Conservation (phyloP, 2,888 invertebrate genomes). For the Ptychoptera albimana region DNA sequence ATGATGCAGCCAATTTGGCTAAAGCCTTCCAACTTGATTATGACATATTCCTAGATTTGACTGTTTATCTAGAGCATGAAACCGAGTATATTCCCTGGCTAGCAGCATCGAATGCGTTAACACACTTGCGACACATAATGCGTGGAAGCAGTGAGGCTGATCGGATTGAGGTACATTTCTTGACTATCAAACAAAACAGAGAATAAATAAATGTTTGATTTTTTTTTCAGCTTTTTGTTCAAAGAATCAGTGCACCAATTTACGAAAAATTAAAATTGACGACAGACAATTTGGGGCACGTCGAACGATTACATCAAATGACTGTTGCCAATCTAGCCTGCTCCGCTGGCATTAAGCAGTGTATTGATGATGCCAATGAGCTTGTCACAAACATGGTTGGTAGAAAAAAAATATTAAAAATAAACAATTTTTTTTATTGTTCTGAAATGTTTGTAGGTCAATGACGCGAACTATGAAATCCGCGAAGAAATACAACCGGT, state of each 20-base stretch:
- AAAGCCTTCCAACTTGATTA: slow-evolving; percentile 37
- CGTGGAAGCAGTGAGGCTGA: neutral
- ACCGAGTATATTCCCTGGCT: slow-evolving; percentile 50
- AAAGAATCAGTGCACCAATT: neutral
- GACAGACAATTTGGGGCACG: neutral
- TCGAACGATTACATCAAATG: neutral
- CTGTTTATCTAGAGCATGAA: slow-evolving; percentile 39
- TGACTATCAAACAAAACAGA: too few species aligned
- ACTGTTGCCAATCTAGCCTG: neutral
- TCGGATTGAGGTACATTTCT: neutral
- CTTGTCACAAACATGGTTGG: neutral
- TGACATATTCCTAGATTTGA: slow-evolving; percentile 36
- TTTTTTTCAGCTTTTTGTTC: neutral
- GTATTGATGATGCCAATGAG: neutral
- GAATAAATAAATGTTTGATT: too few species aligned
- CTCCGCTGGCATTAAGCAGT: neutral
- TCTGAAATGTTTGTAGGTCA: neutral
- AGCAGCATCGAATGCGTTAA: slow-evolving; percentile 1
- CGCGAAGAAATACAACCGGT: neutral
- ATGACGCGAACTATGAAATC: neutral
- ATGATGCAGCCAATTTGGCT: slow-evolving; percentile 47
- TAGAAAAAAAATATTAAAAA: neutral
- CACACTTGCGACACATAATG: neutral
- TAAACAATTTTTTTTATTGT: neutral
- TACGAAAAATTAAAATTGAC: neutral